Evolutionary conservation across 2,797 vertebrate genomes (phyloP), one percentile per base, ranked within the genome.

Genomic region (Myoxocephalus aenaeus): DNA sequence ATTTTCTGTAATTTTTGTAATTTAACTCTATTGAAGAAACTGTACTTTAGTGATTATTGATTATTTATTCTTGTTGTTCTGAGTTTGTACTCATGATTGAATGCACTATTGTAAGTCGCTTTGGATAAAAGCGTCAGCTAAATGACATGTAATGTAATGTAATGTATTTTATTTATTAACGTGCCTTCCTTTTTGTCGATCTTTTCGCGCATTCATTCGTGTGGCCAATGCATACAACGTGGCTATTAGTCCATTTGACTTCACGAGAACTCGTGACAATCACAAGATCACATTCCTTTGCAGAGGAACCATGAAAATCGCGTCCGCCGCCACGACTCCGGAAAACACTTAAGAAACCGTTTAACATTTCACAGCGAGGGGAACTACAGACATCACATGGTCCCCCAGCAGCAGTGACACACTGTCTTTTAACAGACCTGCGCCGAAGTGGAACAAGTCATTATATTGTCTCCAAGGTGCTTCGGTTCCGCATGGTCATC

Each of bases 271-370:
- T 58, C 79, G 29, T 83, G 88, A 87, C 82, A 20, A 84, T 81
- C 87, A 82, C 77, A 77, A 75, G 81, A 82, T 77, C 79, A 7
- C 85, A 83, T 88, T 85, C 74, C 81, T 64, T 64, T 59, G n/a
- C 32, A 4, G 56, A 73, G 1, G 59, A 81, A 20, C 73, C 70
- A 34, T 79, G 70, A 81, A 75, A 42, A 73, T 72, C 74, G 67
- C 70, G 76, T 75, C 85, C 65, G 53, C 85, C 65, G 53, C 42
- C 59, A 25, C 62, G 71, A 76, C 71, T 54, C 18, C 1, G 11
- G 66, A 42, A 42, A 34, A 79, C 75, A 71, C 48, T 69, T 11
- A 14, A 22, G 27, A 22, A 58, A 80, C 73, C 13, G 11, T 72
- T 75, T 36, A 46, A 46, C 32, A 81, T 75, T 78, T 72, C 44